A percentile compares a stretch with the other conserved stretches of the same genome.
These are phyloP conservation scores for Endotricha flammealis DNA, from an alignment of 2,888 invertebrate species.

Conservation along the genomic window DNA sequence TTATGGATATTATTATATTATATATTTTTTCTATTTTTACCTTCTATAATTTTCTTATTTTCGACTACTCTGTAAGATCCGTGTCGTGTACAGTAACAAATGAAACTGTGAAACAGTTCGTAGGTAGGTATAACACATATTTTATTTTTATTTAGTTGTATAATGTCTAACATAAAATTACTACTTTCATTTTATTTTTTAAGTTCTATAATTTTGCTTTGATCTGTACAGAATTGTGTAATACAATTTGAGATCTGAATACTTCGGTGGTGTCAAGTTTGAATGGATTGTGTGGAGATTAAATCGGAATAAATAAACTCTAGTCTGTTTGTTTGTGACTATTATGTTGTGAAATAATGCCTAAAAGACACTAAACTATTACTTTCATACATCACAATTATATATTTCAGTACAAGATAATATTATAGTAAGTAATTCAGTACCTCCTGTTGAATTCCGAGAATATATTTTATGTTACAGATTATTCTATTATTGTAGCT, in stretches of 20 bases:
- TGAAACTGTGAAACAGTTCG: constrained; percentile 64
- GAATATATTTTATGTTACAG: constrained; percentile 60
- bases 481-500: constrained; percentile 53
- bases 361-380: constrained; percentile 7
- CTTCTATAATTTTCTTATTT: constrained; percentile 49
- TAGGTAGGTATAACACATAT: constrained; percentile 67
- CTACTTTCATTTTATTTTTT: constrained; percentile 59
- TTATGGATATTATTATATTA: constrained; percentile 6
- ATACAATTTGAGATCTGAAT: constrained; percentile 38
- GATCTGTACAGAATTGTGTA: constrained; percentile 59
- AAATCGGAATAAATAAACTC: constrained; percentile 1
- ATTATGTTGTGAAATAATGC: constrained; percentile 7
- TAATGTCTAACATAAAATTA: constrained; percentile 63
- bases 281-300: constrained; percentile 12
- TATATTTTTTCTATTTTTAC: constrained; percentile 29
- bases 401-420: constrained; percentile 57
- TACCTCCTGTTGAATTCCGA: constrained; percentile 72
- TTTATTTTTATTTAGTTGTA: constrained; percentile 63
- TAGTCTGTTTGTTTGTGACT: constrained; percentile 16
- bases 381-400: constrained; percentile 44
- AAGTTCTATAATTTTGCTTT: constrained; percentile 76
- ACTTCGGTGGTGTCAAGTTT: constrained; percentile 45
- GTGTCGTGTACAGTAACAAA: constrained; percentile 41
- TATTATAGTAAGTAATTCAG: constrained; percentile 28
- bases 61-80: constrained; percentile 37